phyloP scores from a whole-genome alignment of 1,140 invertebrate species.

The Ylistrum balloti region DNA sequence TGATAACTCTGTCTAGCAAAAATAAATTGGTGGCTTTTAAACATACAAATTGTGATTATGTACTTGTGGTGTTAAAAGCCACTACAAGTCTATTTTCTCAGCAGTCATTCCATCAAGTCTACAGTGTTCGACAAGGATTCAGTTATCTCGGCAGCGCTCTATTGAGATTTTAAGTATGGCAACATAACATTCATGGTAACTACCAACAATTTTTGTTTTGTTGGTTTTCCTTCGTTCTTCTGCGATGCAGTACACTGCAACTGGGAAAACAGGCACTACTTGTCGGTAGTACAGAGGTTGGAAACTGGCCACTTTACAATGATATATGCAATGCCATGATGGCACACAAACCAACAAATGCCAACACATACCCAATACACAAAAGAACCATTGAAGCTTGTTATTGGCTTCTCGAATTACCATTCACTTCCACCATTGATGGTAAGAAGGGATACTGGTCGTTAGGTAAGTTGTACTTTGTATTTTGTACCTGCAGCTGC shows the following conservation, averaged over 20 bases:
- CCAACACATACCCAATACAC: not conserved
- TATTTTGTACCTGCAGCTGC: no score
- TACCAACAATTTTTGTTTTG: no score
- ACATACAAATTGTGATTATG: not conserved
- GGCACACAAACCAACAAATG: not conserved
- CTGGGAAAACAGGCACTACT: not conserved
- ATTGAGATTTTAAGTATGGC: not conserved
- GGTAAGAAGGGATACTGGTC: no score
- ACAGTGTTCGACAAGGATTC: not conserved
- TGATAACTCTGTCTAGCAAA: not conserved
- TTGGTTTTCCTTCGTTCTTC: no score
- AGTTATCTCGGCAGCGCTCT: not conserved
- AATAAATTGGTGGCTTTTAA: not conserved
- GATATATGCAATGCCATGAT: not conserved
- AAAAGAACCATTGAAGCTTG: not conserved
- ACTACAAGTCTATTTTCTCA: not conserved
- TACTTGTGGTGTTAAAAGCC: not conserved
- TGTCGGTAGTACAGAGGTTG: not conserved
- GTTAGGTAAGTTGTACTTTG: no score
- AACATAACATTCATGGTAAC: no score
- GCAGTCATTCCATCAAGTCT: not conserved
- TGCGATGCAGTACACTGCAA: not conserved
- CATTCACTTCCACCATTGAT: no score
- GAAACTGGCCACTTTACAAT: not conserved
- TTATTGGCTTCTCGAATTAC: not conserved